A percentile compares a stretch with the other conserved stretches of the same genome.
Evolutionary conservation across 2,888 invertebrate genomes (phyloP).

Genomic region (Branchipolynoe longqiensis): DNA sequence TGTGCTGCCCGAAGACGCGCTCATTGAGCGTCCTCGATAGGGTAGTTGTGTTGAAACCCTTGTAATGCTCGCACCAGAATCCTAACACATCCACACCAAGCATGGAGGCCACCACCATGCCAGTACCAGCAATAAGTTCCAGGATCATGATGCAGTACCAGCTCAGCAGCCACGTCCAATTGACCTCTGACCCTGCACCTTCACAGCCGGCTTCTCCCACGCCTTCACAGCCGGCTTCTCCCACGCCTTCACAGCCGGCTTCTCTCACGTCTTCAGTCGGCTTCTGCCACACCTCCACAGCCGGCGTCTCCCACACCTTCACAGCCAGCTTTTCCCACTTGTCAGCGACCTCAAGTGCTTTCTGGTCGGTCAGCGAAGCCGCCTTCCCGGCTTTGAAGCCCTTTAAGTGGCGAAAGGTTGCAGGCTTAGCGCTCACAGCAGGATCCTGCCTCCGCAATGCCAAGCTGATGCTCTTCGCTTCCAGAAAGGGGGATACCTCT

Average conservation of each 20-base stretch:
- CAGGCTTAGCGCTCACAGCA: too few relatives aligned
- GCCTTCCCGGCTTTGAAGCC: too few relatives aligned
- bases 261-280: neutral
- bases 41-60: constrained; percentile 10
- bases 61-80: constrained; percentile 21
- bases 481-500: neutral
- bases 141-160: neutral
- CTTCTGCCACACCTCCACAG: too few relatives aligned
- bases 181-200: neutral
- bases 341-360: too few relatives aligned
- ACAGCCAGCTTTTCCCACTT: too few relatives aligned
- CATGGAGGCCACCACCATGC: constrained; percentile 1
- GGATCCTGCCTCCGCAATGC: neutral
- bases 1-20: constrained; percentile 72
- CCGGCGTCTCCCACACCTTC: too few relatives aligned
- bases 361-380: too few relatives aligned
- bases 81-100: constrained; percentile 7
- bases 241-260: neutral
- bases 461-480: neutral
- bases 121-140: neutral
- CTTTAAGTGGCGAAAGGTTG: too few relatives aligned
- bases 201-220: too few relatives aligned
- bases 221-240: too few relatives aligned
- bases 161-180: neutral
- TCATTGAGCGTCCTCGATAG: neutral